Evolutionary conservation across 2,113 vertebrate genomes (phyloP), one percentile per base, ranked within the genome.

Genomic region (Stigmatopora nigra): DNA sequence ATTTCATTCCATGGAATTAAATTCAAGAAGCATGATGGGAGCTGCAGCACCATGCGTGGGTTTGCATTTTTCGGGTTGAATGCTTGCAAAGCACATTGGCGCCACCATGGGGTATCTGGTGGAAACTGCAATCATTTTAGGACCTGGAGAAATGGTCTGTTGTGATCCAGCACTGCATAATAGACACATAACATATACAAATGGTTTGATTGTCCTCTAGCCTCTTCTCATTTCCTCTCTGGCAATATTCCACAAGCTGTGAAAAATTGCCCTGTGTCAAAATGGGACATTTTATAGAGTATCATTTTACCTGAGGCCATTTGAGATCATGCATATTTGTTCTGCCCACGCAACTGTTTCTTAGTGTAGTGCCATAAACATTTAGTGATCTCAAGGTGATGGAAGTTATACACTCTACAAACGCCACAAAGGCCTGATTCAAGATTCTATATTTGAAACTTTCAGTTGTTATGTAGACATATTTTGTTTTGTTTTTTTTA

Each of bases 51-150:
- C 75, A 76, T 79, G 73, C 68, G 57, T 76, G 20, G 60, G 47
- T 15, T 14, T 73, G 56, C 44, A 44, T 51, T 52, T 35, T 62
- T 12, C 57, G 41, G 51, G 65, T 41, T 14, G 46, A 64, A 63
- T 69, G 20, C 16, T 71, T 80, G 70, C n/a, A 75, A 69, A 87
- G 83, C 84, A 71, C 83, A 67, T 77, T 86, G 72, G 84, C 81
- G 4, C 84, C 83, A 86, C 77, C 81, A 67, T 56, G 86, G 67
- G 87, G 83, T 45, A 3, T 1, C 31, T 35, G 3, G 1, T 10
- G 1, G 70, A 10, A 72, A 36, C 75, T 85, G 73, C 79, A 76
- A 38, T 36, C 55, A 0, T 1, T n/a, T 67, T 7, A 3, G 20
- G 59, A 15, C 38, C 9, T 38, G 3, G 31, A 58, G 11, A 6